A percentile compares a stretch with the other conserved stretches of the same genome.
phyloP scores from a whole-genome alignment of 2,797 vertebrate species.

The Rhinella marina region DNA sequence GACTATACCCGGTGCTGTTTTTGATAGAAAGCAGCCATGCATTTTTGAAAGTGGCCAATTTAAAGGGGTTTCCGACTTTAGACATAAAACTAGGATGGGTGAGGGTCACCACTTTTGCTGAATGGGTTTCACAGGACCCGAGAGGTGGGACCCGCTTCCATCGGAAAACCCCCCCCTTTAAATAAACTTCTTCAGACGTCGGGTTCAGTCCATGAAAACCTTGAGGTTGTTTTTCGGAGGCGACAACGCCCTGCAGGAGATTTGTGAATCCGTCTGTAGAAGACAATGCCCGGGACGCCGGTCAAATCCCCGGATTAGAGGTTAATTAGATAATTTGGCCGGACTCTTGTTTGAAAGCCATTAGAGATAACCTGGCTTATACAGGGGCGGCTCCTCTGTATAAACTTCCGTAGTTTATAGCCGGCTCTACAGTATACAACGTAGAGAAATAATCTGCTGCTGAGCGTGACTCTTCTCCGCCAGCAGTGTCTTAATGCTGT shows the following conservation, averaged over 20 bases:
- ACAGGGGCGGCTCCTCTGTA: neutral
- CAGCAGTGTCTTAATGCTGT: no score
- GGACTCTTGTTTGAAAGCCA: slow-evolving; percentile 23
- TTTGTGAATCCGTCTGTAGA: neutral
- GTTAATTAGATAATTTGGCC: slow-evolving; percentile 31
- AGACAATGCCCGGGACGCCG: neutral
- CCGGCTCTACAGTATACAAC: neutral
- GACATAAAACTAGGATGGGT: no score
- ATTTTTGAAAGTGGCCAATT: no score
- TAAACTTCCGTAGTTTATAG: neutral
- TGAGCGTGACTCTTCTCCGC: no score
- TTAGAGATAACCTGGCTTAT: slow-evolving; percentile 11
- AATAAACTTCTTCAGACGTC: neutral
- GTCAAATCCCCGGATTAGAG: slow-evolving; percentile 35
- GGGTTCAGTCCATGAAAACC: neutral
- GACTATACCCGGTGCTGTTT: no score
- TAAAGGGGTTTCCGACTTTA: no score
- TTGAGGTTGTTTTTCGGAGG: neutral
- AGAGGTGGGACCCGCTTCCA: neutral
- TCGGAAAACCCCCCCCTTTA: no score
- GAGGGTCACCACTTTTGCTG: no score
- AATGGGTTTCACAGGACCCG: no score
- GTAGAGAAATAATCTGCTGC: no score
- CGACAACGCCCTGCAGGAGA: slow-evolving; percentile 24
- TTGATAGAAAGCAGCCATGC: no score